Conservation (phyloP, 1,140 invertebrate genomes). For the Drosophila kepulauana region DNA sequence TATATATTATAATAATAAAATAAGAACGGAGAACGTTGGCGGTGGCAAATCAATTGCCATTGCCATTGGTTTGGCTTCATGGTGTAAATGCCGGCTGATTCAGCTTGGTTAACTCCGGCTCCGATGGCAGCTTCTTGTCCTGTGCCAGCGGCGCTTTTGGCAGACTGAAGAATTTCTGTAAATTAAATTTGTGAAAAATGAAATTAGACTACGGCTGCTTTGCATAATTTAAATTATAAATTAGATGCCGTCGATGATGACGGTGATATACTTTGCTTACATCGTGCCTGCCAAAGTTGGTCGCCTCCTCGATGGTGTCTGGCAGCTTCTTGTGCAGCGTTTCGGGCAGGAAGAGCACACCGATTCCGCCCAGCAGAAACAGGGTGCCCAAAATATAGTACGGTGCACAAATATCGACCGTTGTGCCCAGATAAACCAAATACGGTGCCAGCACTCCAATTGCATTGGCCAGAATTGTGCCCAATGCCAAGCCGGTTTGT, state of each 20-base stretch:
- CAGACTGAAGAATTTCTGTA: constrained; percentile 85
- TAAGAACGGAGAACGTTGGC: not conserved
- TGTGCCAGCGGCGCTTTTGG: constrained; percentile 72
- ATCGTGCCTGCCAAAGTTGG: constrained; percentile 89
- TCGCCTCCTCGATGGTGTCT: constrained; percentile 89
- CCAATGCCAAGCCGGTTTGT: constrained; percentile 88
- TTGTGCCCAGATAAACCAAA: constrained; percentile 88
- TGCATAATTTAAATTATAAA: constrained; percentile 84
- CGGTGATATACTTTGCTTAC: constrained; percentile 55
- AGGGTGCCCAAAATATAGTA: constrained; percentile 87
- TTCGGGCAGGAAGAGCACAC: constrained; percentile 89
- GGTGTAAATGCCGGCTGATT: constrained; percentile 65
- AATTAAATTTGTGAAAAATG: constrained; percentile 81
- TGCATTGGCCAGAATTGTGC: constrained; percentile 87
- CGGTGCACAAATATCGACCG: constrained; percentile 85
- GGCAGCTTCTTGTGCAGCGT: constrained; percentile 89
- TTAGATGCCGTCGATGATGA: constrained; percentile 51
- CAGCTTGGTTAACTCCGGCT: constrained; percentile 72
- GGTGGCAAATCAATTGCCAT: constrained; percentile 51
- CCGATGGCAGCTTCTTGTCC: constrained; percentile 38
- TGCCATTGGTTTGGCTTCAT: constrained; percentile 35
- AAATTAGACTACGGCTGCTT: constrained; percentile 82
- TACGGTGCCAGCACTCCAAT: constrained; percentile 89
- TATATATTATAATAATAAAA: not conserved
- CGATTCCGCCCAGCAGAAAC: constrained; percentile 86